Evolutionary conservation across 2,888 invertebrate genomes (phyloP).

Genomic region (Lottia scabra): DNA sequence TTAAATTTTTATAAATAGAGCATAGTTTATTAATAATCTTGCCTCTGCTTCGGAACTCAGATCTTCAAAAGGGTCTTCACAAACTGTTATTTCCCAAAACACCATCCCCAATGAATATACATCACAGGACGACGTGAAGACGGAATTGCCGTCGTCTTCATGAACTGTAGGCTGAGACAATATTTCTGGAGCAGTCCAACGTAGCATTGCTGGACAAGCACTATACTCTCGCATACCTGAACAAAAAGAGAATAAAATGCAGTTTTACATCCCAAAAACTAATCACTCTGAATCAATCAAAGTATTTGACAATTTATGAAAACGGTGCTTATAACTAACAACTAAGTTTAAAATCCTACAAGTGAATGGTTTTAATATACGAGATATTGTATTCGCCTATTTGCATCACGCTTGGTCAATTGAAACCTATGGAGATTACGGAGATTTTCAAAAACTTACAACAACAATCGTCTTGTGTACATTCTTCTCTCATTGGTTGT

Average conservation of each 20-base stretch:
- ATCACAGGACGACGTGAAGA: conserved; percentile 55
- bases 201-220: conserved; percentile 59
- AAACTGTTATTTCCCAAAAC: conserved; percentile 60
- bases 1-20: too few species aligned
- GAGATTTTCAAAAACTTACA: conserved; percentile 45
- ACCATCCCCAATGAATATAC: conserved; percentile 64
- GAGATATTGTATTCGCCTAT: too few species aligned
- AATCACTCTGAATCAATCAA: too few species aligned
- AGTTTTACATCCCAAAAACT: too few species aligned
- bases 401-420: too few species aligned
- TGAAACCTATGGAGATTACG: too few species aligned
- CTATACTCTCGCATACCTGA: conserved; percentile 56
- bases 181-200: conserved; percentile 66
- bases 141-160: conserved; percentile 30
- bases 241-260: too few species aligned
- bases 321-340: too few species aligned
- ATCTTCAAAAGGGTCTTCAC: conserved; percentile 62
- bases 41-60: conserved; percentile 59
- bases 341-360: too few species aligned
- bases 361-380: too few species aligned
- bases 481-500: conserved; percentile 60
- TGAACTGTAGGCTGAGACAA: conserved; percentile 46
- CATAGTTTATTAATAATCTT: not conserved
- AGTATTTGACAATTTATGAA: too few species aligned
- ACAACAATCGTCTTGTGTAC: conserved; percentile 54